Conservation (phyloP, 1,140 invertebrate species). For the Tetramorium alpestre region DNA sequence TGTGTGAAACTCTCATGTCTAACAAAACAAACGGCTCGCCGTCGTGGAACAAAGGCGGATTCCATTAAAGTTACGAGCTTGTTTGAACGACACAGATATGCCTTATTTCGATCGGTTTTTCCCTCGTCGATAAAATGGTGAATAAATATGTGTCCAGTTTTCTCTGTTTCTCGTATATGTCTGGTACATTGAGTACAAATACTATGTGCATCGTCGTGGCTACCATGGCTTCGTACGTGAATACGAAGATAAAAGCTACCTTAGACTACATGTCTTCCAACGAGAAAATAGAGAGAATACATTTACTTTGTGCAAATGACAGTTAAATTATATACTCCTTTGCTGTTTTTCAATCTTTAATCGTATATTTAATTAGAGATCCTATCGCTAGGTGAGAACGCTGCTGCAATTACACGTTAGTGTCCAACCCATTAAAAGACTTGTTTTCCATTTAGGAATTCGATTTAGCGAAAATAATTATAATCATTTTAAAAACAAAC, state of each 20-base stretch:
- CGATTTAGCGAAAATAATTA: neutral
- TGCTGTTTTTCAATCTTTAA: neutral
- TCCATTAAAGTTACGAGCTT: conserved; percentile 27
- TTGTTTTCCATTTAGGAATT: neutral
- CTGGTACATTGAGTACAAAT: conserved; percentile 42
- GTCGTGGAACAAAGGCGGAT: conserved; percentile 14
- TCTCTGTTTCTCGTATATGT: conserved; percentile 7
- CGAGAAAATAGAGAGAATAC: conserved; percentile 66
- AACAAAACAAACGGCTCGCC: neutral
- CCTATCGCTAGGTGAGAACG: conserved; percentile 28
- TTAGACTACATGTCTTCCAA: conserved; percentile 63
- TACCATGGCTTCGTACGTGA: conserved; percentile 60
- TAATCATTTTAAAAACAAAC: neutral
- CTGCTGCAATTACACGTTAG: conserved; percentile 13
- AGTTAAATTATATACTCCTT: conserved; percentile 60
- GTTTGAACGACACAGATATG: conserved; percentile 29
- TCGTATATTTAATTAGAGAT: conserved; percentile 43
- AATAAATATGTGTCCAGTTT: conserved; percentile 17
- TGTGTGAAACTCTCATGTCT: conserved; percentile 22
- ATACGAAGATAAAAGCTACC: conserved; percentile 62
- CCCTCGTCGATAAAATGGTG: neutral
- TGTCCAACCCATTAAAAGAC: conserved; percentile 15
- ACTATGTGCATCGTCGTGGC: conserved; percentile 33
- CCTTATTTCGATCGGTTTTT: conserved; percentile 18
- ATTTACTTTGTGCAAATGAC: conserved; percentile 79